A percentile compares a stretch with the other conserved stretches of the same genome.
Evolutionary conservation across 2,797 vertebrate genomes (phyloP).

Genomic region (Bradypodion ventrale): DNA sequence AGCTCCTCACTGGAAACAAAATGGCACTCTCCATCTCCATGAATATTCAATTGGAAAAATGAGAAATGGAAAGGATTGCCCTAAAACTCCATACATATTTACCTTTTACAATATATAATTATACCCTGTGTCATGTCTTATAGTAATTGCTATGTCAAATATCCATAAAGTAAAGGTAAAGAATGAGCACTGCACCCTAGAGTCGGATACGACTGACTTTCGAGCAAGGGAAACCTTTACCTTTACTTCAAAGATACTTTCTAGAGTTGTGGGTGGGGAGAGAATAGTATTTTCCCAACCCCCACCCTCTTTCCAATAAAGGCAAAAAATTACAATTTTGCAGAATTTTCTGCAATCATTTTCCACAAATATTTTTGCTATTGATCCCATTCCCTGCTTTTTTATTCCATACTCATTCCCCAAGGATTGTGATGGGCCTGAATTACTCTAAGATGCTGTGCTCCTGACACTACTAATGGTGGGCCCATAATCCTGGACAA

Average conservation of each 20-base stretch:
- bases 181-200: too few species aligned
- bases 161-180: neutral
- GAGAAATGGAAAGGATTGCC: neutral
- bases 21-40: neutral
- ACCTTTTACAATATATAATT: neutral
- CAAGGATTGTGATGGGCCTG: too few species aligned
- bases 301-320: neutral
- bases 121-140: neutral
- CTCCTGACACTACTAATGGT: too few species aligned
- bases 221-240: too few species aligned
- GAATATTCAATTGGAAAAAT: neutral
- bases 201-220: too few species aligned
- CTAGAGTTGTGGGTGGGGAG: neutral
- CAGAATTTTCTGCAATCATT: neutral
- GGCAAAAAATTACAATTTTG: neutral
- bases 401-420: too few species aligned
- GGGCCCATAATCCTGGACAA: neutral
- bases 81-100: neutral
- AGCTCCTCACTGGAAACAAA: neutral
- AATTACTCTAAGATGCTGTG: neutral
- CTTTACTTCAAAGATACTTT: neutral
- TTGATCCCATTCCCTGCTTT: neutral
- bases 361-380: neutral
- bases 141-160: neutral
- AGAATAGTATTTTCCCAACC: neutral